Percentiles rank a stretch among this genome's conserved stretches.
These are phyloP conservation scores for Synanthedon formicaeformis DNA, from an alignment of 2,888 invertebrate genomes.

Conservation along the genomic window DNA sequence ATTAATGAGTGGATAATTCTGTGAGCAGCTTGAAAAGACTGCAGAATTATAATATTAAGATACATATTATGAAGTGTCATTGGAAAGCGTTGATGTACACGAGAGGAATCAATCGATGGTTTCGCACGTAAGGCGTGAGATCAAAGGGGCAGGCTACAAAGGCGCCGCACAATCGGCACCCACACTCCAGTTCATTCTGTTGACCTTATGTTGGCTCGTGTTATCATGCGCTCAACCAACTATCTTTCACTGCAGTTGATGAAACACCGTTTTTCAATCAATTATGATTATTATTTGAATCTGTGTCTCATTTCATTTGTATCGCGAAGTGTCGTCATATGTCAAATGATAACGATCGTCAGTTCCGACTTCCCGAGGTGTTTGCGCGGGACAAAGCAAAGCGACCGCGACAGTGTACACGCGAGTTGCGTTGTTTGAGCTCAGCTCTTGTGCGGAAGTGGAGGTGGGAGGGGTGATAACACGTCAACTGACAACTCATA, in stretches of 20 bases:
- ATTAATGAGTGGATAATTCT: too few relatives aligned
- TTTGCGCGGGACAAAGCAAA: conserved; percentile 32
- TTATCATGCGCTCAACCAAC: neutral
- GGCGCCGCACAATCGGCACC: neutral
- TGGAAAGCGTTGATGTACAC: neutral
- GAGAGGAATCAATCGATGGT: neutral
- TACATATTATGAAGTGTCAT: neutral
- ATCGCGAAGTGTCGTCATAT: conserved; percentile 22
- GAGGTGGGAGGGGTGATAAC: neutral
- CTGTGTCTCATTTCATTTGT: conserved; percentile 4
- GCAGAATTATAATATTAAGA: neutral
- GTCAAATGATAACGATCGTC: conserved; percentile 32
- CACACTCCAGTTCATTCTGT: conserved; percentile 12
- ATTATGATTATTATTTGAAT: too few relatives aligned
- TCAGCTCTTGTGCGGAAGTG: conserved; percentile 10
- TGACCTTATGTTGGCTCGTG: conserved; percentile 15
- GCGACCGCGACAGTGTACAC: conserved; percentile 18
- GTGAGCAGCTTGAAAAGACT: too few relatives aligned
- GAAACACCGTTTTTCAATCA: too few relatives aligned
- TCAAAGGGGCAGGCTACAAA: neutral
- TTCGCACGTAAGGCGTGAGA: conserved; percentile 1
- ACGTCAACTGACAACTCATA: neutral
- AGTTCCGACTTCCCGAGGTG: conserved; percentile 11
- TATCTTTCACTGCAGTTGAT: neutral
- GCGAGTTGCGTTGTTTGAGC: conserved; percentile 49